phyloP scores from a whole-genome alignment of 2,797 vertebrate genomes.

The Odontamblyopus lacepedii region DNA sequence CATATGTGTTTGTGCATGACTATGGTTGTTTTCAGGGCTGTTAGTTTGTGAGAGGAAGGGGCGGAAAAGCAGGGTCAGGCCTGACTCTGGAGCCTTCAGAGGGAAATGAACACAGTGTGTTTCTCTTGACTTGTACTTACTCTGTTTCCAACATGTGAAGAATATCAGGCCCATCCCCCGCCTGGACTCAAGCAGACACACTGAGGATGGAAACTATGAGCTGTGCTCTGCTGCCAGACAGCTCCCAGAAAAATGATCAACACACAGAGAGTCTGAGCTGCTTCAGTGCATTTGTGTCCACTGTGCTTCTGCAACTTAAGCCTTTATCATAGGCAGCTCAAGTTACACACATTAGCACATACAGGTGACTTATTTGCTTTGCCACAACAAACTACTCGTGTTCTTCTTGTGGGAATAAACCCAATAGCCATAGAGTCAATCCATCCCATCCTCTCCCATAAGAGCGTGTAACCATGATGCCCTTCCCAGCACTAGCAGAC shows the following conservation, averaged over 20 bases:
- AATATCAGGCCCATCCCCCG: slow-evolving; percentile 57
- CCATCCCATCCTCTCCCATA: background rate
- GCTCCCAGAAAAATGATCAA: slow-evolving; percentile 57
- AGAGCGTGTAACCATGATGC: background rate
- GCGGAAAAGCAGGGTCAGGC: slow-evolving; percentile 17
- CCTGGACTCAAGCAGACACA: slow-evolving; percentile 41
- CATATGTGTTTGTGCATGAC: no score
- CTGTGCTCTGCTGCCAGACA: slow-evolving; percentile 59
- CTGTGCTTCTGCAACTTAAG: background rate
- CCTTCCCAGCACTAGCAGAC: slow-evolving; percentile 11
- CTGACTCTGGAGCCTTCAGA: slow-evolving; percentile 44
- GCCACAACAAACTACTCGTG: background rate
- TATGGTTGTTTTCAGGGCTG: no score
- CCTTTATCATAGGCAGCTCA: background rate
- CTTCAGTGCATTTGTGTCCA: slow-evolving; percentile 16
- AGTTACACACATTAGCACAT: background rate
- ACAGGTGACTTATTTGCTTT: background rate
- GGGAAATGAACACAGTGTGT: slow-evolving; percentile 56
- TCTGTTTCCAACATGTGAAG: slow-evolving; percentile 55
- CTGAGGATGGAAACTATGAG: slow-evolving; percentile 72
- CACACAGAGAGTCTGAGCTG: slow-evolving; percentile 45
- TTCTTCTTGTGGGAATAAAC: background rate
- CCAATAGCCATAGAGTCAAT: background rate
- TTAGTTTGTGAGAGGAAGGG: background rate
- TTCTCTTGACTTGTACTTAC: slow-evolving; percentile 50